Evolutionary conservation across 2,797 vertebrate genomes (phyloP), one percentile per base, ranked within the genome.

Genomic region (Tapirus indicus): DNA sequence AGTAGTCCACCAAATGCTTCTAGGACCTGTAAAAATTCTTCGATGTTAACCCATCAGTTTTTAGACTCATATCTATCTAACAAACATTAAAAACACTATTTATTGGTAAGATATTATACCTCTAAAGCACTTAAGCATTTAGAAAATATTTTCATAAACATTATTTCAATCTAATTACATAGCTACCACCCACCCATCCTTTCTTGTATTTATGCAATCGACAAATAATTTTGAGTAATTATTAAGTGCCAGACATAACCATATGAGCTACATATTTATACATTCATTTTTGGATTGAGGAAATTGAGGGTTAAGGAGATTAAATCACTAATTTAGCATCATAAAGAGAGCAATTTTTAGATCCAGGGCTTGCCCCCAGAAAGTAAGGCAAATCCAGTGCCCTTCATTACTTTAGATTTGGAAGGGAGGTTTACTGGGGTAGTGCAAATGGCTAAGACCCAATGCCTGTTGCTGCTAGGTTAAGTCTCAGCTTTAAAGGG

Each of bases 91-190:
- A 78, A 85, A 54, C 29, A 94, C 7, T 79, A 47, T 66, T 56
- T 54, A n/a, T 85, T 75, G 56, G 86, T 62, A 60, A 83, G 71
- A 72, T 7, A 14, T 54, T 23, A 10, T 92, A 47, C 49, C 2
- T 38, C 7, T 84, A 16, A 3, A 69, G 16, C 9, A 41, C 16
- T 35, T 71, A 74, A 17, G 38, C 6, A 71, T n/a, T 88, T 93
- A 78, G 47, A 88, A 74, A 72, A 91, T 54, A 94, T 85, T 56
- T 88, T 85, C 7, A 94, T 9, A 66, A 85, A 32, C 52, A 56
- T 41, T 62, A 74, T 82, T 82, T 87, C 35, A 44, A 58, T n/a
- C 72, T 85, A 77, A 52, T 16, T 62, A 80, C 1, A 91, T 18
- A 88, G 29, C 20, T 69, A 88, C 6, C 7, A 21, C n/a, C 25